These are phyloP conservation scores for Clarias magur DNA, from an alignment of 2,113 vertebrate genomes.

Conservation along the genomic window DNA sequence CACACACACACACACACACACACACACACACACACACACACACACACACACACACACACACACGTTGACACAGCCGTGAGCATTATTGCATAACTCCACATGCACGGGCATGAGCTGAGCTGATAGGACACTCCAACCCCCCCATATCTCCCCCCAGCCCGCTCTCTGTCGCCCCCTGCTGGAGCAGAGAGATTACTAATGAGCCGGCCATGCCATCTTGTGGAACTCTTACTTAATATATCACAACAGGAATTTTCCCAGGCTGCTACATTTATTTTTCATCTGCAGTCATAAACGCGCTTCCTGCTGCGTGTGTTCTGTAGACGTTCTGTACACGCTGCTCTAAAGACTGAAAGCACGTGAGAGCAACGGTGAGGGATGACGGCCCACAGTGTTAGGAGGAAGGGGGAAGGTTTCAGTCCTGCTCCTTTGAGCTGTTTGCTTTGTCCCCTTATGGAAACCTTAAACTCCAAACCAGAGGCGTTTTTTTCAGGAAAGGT, in stretches of 20 bases:
- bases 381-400: not conserved
- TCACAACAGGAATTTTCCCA: not conserved
- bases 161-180: not conserved
- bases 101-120: constrained; percentile 71
- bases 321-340: not conserved
- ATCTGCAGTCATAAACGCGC: not conserved
- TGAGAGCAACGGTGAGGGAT: not conserved
- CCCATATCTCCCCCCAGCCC: too few species aligned
- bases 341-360: not conserved
- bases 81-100: constrained; percentile 78
- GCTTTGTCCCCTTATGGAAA: not conserved
- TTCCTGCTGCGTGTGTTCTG: not conserved
- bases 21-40: constrained; percentile 18
- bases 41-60: constrained; percentile 16
- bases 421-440: not conserved
- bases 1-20: not conserved
- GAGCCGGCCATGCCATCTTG: too few species aligned
- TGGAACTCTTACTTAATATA: not conserved
- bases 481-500: not conserved
- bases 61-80: not conserved
- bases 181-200: not conserved
- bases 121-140: constrained; percentile 4
- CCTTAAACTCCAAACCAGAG: not conserved
- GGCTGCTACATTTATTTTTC: not conserved
- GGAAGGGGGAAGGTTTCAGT: not conserved